phyloP scores from a whole-genome alignment of 1,140 invertebrate species.

The Drosophila bocki region DNA sequence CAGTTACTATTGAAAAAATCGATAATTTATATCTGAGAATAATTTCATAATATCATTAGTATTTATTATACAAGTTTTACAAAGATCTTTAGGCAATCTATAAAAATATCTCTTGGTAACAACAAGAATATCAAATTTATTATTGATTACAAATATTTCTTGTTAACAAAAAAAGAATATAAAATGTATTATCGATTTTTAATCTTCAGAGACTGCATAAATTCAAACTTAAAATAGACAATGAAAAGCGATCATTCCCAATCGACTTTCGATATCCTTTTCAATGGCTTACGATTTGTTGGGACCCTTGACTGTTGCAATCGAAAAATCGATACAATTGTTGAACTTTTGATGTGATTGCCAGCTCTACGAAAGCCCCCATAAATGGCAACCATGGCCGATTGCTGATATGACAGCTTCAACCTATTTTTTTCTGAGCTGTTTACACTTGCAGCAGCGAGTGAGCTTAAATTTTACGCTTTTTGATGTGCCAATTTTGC shows the following conservation, averaged over 20 bases:
- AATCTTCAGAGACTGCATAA: neutral
- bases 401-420: slow-evolving; percentile 27
- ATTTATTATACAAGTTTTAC: too few species aligned
- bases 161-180: too few species aligned
- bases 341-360: slow-evolving; percentile 11
- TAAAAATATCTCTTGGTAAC: too few species aligned
- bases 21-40: too few species aligned
- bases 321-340: slow-evolving; percentile 1
- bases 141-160: too few species aligned
- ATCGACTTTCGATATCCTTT: neutral
- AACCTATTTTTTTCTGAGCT: slow-evolving; percentile 1
- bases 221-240: neutral
- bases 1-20: too few species aligned
- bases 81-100: too few species aligned
- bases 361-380: neutral
- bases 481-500: slow-evolving; percentile 75
- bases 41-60: too few species aligned
- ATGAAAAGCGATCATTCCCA: neutral
- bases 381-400: slow-evolving; percentile 11
- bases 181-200: too few species aligned
- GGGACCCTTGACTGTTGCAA: neutral
- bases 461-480: slow-evolving; percentile 64
- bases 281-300: neutral
- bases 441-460: slow-evolving; percentile 18
- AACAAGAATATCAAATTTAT: too few species aligned